A percentile compares a stretch with the other conserved stretches of the same genome.
Conservation (phyloP, 2,113 vertebrate species). For the Promerops cafer region DNA sequence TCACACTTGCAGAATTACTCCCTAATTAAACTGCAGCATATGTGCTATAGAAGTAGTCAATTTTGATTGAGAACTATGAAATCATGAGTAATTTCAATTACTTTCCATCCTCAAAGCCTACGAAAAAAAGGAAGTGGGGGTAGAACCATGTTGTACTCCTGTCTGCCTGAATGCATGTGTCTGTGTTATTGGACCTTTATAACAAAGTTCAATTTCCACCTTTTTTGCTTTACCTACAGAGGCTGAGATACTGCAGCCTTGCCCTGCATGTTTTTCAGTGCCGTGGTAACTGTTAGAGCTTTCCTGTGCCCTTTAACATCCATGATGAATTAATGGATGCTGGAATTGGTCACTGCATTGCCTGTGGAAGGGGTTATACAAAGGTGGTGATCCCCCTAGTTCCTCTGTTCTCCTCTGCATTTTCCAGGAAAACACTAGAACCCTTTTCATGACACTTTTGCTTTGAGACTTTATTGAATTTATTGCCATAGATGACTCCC, state of each 20-base stretch:
- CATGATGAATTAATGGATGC: not conserved
- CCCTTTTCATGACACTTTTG: not conserved
- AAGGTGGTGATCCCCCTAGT: not conserved
- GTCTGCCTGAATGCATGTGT: not conserved
- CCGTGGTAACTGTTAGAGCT: not conserved
- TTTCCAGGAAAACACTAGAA: not conserved
- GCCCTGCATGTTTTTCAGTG: not conserved
- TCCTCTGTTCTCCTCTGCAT: not conserved
- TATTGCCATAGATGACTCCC: not conserved
- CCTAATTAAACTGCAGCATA: accelerated
- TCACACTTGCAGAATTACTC: accelerated
- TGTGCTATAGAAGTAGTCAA: not conserved
- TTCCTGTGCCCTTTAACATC: not conserved
- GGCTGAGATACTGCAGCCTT: not conserved
- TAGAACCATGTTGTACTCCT: not conserved
- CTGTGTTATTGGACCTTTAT: not conserved
- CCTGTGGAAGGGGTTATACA: not conserved
- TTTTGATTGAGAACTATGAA: not conserved
- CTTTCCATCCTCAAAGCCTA: not conserved
- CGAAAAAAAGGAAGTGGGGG: not conserved
- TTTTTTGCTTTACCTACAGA: not conserved
- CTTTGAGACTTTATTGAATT: not conserved
- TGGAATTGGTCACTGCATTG: not conserved
- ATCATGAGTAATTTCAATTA: not conserved
- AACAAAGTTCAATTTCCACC: not conserved